A percentile compares a stretch with the other conserved stretches of the same genome.
phyloP scores from a whole-genome alignment of 2,797 vertebrate species.

The Ambastaia sidthimunki region DNA sequence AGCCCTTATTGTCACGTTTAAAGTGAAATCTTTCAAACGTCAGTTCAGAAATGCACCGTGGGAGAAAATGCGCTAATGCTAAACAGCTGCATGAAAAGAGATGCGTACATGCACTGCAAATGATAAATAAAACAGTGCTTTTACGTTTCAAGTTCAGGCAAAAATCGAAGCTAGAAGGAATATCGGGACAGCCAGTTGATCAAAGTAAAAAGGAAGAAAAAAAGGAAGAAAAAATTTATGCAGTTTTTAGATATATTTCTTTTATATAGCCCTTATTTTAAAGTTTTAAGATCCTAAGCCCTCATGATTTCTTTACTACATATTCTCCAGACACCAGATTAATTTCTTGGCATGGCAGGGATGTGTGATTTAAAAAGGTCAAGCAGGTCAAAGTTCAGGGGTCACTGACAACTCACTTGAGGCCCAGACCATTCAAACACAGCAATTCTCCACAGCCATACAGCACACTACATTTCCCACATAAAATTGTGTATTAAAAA shows the following conservation, averaged over 20 bases:
- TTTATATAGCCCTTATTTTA: neutral
- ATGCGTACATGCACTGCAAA: conserved; percentile 49
- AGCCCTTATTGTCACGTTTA: conserved; percentile 31
- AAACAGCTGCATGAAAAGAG: conserved; percentile 41
- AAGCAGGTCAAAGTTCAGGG: neutral
- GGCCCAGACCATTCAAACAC: neutral
- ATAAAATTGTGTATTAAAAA: neutral
- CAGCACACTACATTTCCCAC: neutral
- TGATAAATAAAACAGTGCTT: conserved; percentile 37
- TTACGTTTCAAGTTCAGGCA: conserved; percentile 21
- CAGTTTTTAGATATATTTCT: neutral
- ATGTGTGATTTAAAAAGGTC: neutral
- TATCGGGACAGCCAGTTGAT: neutral
- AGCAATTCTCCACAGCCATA: neutral
- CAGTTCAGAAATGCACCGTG: conserved; percentile 34
- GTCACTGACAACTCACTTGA: neutral
- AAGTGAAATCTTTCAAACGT: conserved; percentile 28
- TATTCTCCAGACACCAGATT: neutral
- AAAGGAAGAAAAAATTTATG: neutral
- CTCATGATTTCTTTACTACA: neutral
- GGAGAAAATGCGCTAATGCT: conserved; percentile 21
- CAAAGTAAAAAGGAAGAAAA: neutral
- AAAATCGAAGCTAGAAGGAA: conserved; percentile 20
- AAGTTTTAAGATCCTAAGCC: neutral
- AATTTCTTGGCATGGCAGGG: neutral